These are phyloP conservation scores for Aphelinus atriplicis DNA, from an alignment of 1,140 invertebrate species.

Conservation along the genomic window DNA sequence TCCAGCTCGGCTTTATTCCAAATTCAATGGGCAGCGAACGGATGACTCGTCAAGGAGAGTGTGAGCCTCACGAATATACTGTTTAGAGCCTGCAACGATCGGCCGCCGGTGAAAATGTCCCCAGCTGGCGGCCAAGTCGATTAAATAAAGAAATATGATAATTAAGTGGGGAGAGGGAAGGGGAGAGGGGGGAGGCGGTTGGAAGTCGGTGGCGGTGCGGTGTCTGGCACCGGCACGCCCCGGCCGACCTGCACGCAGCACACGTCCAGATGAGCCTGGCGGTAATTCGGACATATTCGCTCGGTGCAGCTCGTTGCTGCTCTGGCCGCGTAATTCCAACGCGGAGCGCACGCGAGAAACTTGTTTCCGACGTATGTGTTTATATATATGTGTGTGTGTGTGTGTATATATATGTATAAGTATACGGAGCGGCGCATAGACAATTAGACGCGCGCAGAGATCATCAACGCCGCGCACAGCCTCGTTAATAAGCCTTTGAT, in stretches of 20 bases:
- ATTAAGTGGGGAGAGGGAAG: not conserved
- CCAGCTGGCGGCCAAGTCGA: too few species aligned
- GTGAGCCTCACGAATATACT: too few species aligned
- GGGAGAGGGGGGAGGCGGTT: not conserved
- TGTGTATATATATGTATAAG: too few species aligned
- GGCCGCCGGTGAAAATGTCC: too few species aligned
- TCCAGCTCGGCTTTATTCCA: too few species aligned
- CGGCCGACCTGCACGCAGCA: conserved; percentile 18
- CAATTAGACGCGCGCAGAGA: conserved; percentile 45
- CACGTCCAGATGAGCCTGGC: too few species aligned
- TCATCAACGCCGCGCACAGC: conserved; percentile 39
- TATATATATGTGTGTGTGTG: too few species aligned
- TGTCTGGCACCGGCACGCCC: conserved; percentile 59
- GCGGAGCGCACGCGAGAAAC: conserved; percentile 58
- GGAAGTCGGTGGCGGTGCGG: conserved; percentile 18
- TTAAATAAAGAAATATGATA: conserved; percentile 13
- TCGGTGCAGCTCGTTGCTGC: conserved; percentile 55
- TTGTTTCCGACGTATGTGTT: conserved; percentile 44
- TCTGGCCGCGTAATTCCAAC: conserved; percentile 53
- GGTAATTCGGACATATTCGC: conserved; percentile 64
- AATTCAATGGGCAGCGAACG: too few species aligned
- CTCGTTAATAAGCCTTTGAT: conserved; percentile 47
- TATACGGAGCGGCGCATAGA: conserved; percentile 28
- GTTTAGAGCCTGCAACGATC: too few species aligned
- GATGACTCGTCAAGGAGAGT: too few species aligned